Base-by-base conservation (phyloP, 2,888 invertebrate genomes). In the Coleophora deauratella region DNA sequence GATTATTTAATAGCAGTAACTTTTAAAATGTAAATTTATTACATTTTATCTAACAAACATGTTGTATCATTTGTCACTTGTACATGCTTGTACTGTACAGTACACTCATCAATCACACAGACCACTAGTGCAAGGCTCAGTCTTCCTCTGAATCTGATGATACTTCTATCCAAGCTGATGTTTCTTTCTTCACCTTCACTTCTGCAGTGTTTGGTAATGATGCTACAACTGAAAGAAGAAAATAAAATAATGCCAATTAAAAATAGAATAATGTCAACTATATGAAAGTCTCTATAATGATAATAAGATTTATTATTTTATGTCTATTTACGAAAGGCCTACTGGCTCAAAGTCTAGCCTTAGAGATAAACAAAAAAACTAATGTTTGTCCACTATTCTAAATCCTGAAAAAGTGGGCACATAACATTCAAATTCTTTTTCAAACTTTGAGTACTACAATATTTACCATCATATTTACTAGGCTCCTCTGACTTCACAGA, bases 101-200 rank as follows among this genome's bases (percentile, higher is more conserved):
- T 21, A 21, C 21, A 21, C 21, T 21, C n/a, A 55, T 41, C 42
- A 45, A 52, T 21, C 21, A 21, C 21, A 21, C 21, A 21, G 21
- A 21, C 3, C 21, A 21, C 21, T 21, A 6, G 3, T 21, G 21
- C 3, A 21, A 4, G 21, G 21, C 3, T 72, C 54, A 67, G 39
- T 72, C 65, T 49, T 66, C 84, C 31, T 78, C 84, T 3, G 85
- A 85, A 43, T 76, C 85, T 44, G 85, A 85, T 47, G 85, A 84
- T 50, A 85, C 66, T 57, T 85, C 85, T 56, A 85, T 78, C 85
- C 85, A 85, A 42, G 66, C 56, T 38, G 81, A 74, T 28, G 64
- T 56, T 36, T 66, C 71, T 47, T 71, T 63, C 48, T 75, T 77
- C 3, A 60, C 52, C 37, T 71, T 61, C 12, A 76, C 61, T 62